A percentile compares a stretch with the other conserved stretches of the same genome.
phyloP scores from a whole-genome alignment of 2,797 vertebrate species.

The Spheniscus humboldti region DNA sequence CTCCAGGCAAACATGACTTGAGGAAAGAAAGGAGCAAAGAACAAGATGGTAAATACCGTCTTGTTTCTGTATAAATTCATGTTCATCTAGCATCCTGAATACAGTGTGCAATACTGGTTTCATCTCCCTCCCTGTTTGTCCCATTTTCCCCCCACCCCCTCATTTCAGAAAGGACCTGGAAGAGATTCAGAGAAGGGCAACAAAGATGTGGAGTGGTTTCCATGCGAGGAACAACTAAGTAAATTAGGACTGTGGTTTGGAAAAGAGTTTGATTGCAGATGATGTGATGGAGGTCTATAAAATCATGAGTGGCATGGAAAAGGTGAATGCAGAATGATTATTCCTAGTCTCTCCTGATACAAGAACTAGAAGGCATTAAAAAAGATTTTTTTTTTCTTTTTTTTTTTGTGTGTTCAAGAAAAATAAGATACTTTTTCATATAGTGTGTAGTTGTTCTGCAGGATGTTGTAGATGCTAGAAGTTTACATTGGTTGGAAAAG shows the following conservation, averaged over 20 bases:
- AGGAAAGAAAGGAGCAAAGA: not conserved
- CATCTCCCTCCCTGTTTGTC: not conserved
- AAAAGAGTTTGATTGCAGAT: conserved; percentile 9
- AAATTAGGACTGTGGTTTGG: conserved; percentile 7
- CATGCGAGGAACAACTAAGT: not conserved
- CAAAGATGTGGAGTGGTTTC: not conserved
- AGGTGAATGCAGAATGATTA: not conserved
- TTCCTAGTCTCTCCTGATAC: not conserved
- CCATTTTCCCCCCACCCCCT: not conserved
- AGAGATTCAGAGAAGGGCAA: not conserved
- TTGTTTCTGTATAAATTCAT: not conserved
- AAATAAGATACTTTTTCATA: not conserved
- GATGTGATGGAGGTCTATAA: not conserved
- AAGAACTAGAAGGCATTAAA: not conserved
- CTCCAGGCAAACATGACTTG: not conserved
- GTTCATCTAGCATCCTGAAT: not conserved
- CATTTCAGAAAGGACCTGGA: not conserved
- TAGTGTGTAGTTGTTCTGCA: not conserved
- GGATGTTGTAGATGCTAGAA: not conserved
- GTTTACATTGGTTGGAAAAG: not conserved
- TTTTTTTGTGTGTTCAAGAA: not conserved
- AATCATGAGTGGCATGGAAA: not conserved
- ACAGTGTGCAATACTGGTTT: not conserved
- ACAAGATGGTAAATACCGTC: not conserved
- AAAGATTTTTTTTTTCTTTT: not conserved